Evolutionary conservation across 2,113 vertebrate species (phyloP).

Genomic region (Sphyrna mokarran): DNA sequence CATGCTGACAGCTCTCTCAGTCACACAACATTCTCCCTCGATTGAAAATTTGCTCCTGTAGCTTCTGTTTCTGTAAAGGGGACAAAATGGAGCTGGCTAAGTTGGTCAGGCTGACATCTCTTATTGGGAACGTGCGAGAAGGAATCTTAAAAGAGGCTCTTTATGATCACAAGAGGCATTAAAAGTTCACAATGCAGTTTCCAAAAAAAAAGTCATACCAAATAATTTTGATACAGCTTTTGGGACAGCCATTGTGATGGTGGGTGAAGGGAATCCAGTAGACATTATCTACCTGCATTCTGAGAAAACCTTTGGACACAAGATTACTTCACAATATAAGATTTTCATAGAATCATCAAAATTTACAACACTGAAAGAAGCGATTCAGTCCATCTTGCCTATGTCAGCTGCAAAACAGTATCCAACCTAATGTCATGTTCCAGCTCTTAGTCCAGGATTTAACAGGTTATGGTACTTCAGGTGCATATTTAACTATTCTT

Average conservation of each 20-base stretch:
- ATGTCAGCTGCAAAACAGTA: no score
- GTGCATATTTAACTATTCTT: no score
- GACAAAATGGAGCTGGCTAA: not conserved
- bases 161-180: not conserved
- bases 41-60: not conserved
- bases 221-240: not conserved
- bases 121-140: not conserved
- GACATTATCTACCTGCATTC: not conserved
- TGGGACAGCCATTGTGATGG: not conserved
- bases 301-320: not conserved
- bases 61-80: not conserved
- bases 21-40: not conserved
- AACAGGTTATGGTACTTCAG: no score
- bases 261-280: not conserved
- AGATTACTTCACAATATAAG: not conserved
- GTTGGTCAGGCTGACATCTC: not conserved
- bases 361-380: not conserved
- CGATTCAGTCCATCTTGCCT: no score
- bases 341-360: not conserved
- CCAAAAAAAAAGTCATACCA: not conserved
- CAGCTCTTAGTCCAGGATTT: no score
- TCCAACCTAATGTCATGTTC: no score
- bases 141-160: not conserved
- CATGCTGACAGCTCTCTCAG: not conserved
- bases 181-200: not conserved